Evolutionary conservation across 2,113 vertebrate genomes (phyloP), one percentile per base, ranked within the genome.

Genomic region (Amphiprion percula): DNA sequence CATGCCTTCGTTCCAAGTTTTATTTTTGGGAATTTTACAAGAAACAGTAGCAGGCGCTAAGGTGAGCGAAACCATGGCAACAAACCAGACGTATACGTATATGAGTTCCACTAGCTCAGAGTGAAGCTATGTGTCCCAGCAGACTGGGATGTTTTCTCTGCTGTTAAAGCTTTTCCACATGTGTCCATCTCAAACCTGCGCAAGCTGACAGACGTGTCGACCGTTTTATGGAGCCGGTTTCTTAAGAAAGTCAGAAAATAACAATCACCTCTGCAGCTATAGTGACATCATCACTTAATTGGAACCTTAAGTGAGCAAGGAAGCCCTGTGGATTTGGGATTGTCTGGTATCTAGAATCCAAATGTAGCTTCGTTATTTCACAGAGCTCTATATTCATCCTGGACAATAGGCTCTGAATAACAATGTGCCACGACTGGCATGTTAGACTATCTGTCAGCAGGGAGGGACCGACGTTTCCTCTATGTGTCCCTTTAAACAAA

Each of bases 51-150:
- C 63, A 80, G 72, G n/a, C 47, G 0, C 28, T 64, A 79, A 77
- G 67, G 70, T 90, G 78, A 56, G 64, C 28, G 88, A 91, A 89
- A 86, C 87, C 89, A 91, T 91, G 69, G 91, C 79, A 93, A 91
- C 85, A 73, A 82, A 80, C 52, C 76, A 87, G 85, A 83, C 74
- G 53, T 80, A 78, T 77, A 77, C 14, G 23, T 77, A 72, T 54
- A 49, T 46, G 56, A 69, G 71, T 91, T 91, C 74, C 83, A 87
- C 63, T 76, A 53, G 71, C 74, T 93, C 68, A 90, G 19, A 60
- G 46, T 63, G 70, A 87, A 89, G 83, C 60, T 82, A 61, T 87
- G 77, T 66, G 33, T 71, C 67, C 23, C 15, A 55, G 50, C 39
- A 80, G 30, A 65, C 39, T 21, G 49, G 55, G 56, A 68, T 82